A percentile compares a stretch with the other conserved stretches of the same genome.
phyloP scores from a whole-genome alignment of 2,888 invertebrate species.

The Eupelmus urozonus region DNA sequence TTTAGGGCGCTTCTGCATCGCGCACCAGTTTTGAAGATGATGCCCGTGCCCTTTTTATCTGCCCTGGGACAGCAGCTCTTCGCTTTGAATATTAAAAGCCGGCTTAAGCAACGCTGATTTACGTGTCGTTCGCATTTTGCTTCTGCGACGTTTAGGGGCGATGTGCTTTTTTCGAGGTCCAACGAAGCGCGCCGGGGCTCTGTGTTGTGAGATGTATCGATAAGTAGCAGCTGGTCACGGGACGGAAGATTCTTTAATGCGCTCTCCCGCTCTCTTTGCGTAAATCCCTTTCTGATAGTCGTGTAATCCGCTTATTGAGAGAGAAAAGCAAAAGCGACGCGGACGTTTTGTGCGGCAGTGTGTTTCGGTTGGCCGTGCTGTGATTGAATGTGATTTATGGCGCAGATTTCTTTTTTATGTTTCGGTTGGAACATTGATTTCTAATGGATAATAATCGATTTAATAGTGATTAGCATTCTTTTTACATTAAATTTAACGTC shows the following conservation, averaged over 20 bases:
- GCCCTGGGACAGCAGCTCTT: neutral
- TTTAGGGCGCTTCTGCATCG: too few relatives aligned
- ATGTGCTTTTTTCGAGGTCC: conserved; percentile 35
- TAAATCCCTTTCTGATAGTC: conserved; percentile 39
- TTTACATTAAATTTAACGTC: too few relatives aligned
- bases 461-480: too few relatives aligned
- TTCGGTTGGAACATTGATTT: neutral
- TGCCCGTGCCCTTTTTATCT: conserved; percentile 21
- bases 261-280: too few relatives aligned
- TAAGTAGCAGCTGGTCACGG: conserved; percentile 50
- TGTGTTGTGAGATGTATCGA: conserved; percentile 41
- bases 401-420: neutral
- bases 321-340: too few relatives aligned
- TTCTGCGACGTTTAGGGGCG: neutral
- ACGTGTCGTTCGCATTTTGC: conserved; percentile 24
- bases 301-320: conserved; percentile 53
- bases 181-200: neutral
- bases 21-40: conserved; percentile 24
- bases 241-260: conserved; percentile 46
- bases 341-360: neutral
- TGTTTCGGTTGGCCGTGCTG: conserved; percentile 10
- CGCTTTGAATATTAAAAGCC: conserved; percentile 57
- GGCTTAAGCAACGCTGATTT: conserved; percentile 61
- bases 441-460: too few relatives aligned
- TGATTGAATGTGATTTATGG: conserved; percentile 5